Conservation (phyloP, 1,140 invertebrate genomes). For the Drosophila sp. region DNA sequence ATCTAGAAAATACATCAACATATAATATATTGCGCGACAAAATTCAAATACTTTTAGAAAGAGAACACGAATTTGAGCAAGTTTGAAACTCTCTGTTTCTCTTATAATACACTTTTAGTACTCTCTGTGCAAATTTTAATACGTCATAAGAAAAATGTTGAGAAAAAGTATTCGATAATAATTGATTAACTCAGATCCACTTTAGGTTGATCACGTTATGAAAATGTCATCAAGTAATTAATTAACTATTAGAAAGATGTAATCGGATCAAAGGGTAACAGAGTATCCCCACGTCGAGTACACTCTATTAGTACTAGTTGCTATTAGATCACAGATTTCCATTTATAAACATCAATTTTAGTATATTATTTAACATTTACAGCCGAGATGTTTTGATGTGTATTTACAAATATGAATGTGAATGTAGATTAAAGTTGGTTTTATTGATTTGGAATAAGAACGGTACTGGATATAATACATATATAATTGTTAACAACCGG, state of each 20-base stretch:
- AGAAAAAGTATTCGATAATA: not conserved
- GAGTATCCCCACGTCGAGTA: not conserved
- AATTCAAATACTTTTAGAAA: not conserved
- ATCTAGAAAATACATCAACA: too few species aligned
- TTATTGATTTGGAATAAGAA: not conserved
- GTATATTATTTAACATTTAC: not conserved
- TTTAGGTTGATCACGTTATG: too few species aligned
- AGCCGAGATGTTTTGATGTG: not conserved
- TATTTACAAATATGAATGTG: not conserved
- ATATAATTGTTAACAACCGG: too few species aligned
- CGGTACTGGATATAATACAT: too few species aligned
- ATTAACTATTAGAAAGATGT: too few species aligned
- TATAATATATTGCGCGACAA: too few species aligned
- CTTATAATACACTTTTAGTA: not conserved
- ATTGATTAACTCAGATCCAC: too few species aligned
- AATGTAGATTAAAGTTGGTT: not conserved
- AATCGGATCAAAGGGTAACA: not conserved
- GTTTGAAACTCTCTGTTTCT: not conserved
- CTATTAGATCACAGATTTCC: not conserved
- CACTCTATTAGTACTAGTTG: not conserved
- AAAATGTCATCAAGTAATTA: too few species aligned
- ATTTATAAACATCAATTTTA: not conserved
- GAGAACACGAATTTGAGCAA: not conserved
- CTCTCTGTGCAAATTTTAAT: not conserved
- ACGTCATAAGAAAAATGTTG: too few species aligned